A percentile compares a stretch with the other conserved stretches of the same genome.
Evolutionary conservation across 1,140 invertebrate species (phyloP).

Genomic region (Saccostrea echinata): DNA sequence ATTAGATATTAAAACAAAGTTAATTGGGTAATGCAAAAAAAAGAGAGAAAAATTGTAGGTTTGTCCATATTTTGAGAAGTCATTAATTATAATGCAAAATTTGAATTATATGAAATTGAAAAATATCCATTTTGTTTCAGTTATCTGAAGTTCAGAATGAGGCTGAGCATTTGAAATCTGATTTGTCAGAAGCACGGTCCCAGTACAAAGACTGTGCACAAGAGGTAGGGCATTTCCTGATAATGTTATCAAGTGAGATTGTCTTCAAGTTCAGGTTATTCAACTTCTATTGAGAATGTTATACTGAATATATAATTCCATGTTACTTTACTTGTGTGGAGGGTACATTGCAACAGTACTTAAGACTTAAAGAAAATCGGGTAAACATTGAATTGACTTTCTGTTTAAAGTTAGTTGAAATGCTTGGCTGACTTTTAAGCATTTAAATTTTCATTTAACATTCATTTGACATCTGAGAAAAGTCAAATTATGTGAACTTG

Average conservation of each 20-base stretch:
- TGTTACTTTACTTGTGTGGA: too few species aligned
- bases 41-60: too few species aligned
- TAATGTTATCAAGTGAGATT: not conserved
- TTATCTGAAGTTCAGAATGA: conserved; percentile 70
- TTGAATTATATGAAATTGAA: not conserved
- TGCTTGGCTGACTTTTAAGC: not conserved
- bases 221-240: conserved; percentile 67
- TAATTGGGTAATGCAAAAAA: not conserved
- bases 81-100: too few species aligned
- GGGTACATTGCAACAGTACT: too few species aligned
- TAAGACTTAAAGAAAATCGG: too few species aligned
- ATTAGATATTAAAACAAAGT: not conserved
- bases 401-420: not conserved
- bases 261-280: not conserved
- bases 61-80: not conserved
- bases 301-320: too few species aligned
- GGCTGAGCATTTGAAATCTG: conserved; percentile 70
- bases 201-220: conserved; percentile 79
- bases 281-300: not conserved
- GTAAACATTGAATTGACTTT: too few species aligned
- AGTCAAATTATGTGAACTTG: not conserved
- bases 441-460: not conserved
- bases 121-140: conserved; percentile 59
- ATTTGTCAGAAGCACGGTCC: conserved; percentile 74
- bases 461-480: not conserved